These are phyloP conservation scores for Hyles vespertilio DNA, from an alignment of 1,140 invertebrate genomes.

Conservation along the genomic window DNA sequence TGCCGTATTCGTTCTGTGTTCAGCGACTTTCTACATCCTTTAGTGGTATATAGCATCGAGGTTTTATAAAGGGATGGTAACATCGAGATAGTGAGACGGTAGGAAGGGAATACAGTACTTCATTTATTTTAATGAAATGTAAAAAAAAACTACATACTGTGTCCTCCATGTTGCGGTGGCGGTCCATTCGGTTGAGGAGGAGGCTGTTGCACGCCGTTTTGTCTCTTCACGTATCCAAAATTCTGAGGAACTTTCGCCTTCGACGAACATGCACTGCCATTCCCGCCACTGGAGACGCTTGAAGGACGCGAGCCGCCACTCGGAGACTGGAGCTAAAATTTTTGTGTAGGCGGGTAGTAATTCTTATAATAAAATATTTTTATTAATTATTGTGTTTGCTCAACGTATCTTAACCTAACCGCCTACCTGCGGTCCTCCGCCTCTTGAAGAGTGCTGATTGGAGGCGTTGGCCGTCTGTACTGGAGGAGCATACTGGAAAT, in stretches of 20 bases:
- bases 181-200: constrained; percentile 51
- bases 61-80: too few species aligned
- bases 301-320: constrained; percentile 62
- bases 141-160: neutral
- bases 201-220: constrained; percentile 76
- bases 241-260: constrained; percentile 82
- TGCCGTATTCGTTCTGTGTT: too few species aligned
- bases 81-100: too few species aligned
- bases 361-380: constrained; percentile 1
- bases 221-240: constrained; percentile 89
- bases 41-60: too few species aligned
- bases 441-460: constrained; percentile 58
- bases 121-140: too few species aligned
- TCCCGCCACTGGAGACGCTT: constrained; percentile 58
- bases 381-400: neutral
- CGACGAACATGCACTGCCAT: constrained; percentile 77
- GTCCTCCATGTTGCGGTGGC: constrained; percentile 51
- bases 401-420: constrained; percentile 1
- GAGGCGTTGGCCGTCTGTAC: constrained; percentile 35
- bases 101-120: too few species aligned
- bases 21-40: too few species aligned
- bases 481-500: constrained; percentile 46
- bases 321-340: constrained; percentile 60
- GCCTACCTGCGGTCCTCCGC: constrained; percentile 50
- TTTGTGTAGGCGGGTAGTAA: constrained; percentile 6